These are phyloP conservation scores for Chrysolina haemoptera DNA, from an alignment of 2,888 invertebrate species.

Conservation along the genomic window DNA sequence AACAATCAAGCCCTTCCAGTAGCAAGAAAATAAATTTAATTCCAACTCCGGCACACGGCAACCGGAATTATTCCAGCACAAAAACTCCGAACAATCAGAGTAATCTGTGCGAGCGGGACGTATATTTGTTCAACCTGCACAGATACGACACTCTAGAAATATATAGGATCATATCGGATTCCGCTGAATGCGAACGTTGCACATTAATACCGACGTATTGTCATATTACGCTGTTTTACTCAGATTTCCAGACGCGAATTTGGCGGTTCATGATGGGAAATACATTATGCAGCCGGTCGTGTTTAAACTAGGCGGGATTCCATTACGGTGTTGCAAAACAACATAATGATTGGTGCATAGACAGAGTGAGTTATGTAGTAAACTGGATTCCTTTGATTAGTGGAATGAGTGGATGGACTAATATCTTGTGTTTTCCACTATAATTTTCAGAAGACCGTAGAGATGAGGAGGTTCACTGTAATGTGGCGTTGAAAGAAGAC, in stretches of 20 bases:
- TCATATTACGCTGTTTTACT: constrained; percentile 13
- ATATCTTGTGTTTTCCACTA: no score
- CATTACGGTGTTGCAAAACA: background rate
- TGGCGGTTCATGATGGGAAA: constrained; percentile 12
- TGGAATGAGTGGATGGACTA: background rate
- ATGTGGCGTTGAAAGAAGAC: no score
- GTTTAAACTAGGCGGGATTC: constrained; percentile 4
- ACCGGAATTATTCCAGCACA: constrained; percentile 32
- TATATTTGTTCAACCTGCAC: constrained; percentile 42
- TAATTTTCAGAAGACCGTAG: no score
- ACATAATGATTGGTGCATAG: background rate
- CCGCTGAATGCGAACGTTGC: constrained; percentile 38
- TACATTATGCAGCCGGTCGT: background rate
- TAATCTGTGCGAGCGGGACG: constrained; percentile 39
- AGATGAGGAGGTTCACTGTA: no score
- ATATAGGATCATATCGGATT: constrained; percentile 48
- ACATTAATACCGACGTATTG: constrained; percentile 21
- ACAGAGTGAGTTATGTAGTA: background rate
- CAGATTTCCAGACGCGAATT: background rate
- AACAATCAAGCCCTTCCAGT: constrained; percentile 37
- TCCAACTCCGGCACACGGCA: constrained; percentile 27
- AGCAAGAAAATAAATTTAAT: constrained; percentile 43
- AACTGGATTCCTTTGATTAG: background rate
- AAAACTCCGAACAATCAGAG: constrained; percentile 46
- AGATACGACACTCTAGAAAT: constrained; percentile 47